Percentiles rank a stretch among this genome's conserved stretches.
Evolutionary conservation across 2,888 invertebrate species (phyloP).

Genomic region (Orchestes rusci): DNA sequence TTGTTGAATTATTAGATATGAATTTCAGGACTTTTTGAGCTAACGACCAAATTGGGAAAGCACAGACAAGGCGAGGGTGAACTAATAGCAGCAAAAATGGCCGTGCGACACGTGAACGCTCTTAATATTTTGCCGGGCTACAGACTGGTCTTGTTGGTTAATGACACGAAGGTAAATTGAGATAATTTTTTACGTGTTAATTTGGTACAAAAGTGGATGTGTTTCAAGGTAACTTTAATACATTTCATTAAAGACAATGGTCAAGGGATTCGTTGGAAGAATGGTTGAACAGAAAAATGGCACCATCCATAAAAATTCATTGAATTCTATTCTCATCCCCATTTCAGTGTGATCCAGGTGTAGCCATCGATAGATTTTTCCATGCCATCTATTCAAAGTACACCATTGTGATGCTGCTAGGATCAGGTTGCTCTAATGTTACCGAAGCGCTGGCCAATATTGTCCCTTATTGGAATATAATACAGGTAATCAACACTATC

Average conservation of each 20-base stretch:
- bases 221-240: too few relatives aligned
- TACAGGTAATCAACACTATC: conserved; percentile 71
- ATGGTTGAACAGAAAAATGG: too few relatives aligned
- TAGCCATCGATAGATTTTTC: conserved; percentile 85
- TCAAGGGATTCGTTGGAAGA: too few relatives aligned
- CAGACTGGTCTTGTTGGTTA: conserved; percentile 65
- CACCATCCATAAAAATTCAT: too few relatives aligned
- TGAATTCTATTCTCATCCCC: too few relatives aligned
- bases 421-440: conserved; percentile 86
- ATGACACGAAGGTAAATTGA: conserved; percentile 74
- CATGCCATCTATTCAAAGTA: conserved; percentile 80
- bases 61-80: conserved; percentile 61
- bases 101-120: conserved; percentile 72
- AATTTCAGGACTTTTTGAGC: conserved; percentile 71
- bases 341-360: conserved; percentile 83
- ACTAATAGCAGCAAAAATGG: conserved; percentile 69
- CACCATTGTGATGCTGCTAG: conserved; percentile 69
- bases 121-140: conserved; percentile 64
- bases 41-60: conserved; percentile 57
- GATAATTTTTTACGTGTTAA: too few relatives aligned
- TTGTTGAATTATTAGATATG: conserved; percentile 9
- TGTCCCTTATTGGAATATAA: conserved; percentile 87
- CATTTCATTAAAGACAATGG: too few relatives aligned
- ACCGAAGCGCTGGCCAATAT: conserved; percentile 87
- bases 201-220: too few relatives aligned